These are phyloP conservation scores for Sebastes wilsoni DNA, from an alignment of 2,797 vertebrate species.

Conservation along the genomic window DNA sequence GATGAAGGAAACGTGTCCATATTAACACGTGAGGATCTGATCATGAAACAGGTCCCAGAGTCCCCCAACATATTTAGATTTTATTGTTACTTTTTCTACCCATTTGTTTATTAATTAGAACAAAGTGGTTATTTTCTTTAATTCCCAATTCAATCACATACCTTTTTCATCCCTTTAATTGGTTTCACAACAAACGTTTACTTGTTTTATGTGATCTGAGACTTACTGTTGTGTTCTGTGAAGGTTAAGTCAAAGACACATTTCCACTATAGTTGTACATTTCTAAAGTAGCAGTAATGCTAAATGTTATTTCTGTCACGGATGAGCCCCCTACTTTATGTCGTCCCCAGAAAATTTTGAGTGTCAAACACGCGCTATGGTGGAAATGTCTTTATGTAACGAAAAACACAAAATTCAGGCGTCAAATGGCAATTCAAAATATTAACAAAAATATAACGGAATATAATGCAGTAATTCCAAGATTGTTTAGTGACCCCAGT, in stretches of 20 bases:
- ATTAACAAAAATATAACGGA: no score
- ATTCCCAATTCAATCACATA: not conserved
- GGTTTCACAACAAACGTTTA: not conserved
- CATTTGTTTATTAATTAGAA: not conserved
- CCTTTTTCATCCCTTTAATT: not conserved
- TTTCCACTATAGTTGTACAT: not conserved
- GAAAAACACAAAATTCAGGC: no score
- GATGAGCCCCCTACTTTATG: no score
- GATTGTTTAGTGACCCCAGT: no score
- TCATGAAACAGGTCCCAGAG: not conserved
- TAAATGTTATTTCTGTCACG: no score
- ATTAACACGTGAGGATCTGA: not conserved
- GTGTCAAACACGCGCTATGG: no score
- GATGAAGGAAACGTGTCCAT: not conserved
- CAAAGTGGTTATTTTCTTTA: not conserved
- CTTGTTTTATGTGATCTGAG: not conserved
- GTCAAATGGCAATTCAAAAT: no score
- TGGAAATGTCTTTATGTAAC: no score
- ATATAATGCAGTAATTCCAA: no score
- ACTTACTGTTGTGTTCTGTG: not conserved
- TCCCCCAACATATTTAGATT: not conserved
- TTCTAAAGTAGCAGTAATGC: not conserved
- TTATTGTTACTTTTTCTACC: no score
- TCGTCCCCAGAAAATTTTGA: no score
- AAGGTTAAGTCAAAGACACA: not conserved